Percentiles rank a stretch among this genome's conserved stretches.
These are phyloP conservation scores for Notothenia rossii DNA, from an alignment of 2,113 vertebrate species.

Conservation along the genomic window DNA sequence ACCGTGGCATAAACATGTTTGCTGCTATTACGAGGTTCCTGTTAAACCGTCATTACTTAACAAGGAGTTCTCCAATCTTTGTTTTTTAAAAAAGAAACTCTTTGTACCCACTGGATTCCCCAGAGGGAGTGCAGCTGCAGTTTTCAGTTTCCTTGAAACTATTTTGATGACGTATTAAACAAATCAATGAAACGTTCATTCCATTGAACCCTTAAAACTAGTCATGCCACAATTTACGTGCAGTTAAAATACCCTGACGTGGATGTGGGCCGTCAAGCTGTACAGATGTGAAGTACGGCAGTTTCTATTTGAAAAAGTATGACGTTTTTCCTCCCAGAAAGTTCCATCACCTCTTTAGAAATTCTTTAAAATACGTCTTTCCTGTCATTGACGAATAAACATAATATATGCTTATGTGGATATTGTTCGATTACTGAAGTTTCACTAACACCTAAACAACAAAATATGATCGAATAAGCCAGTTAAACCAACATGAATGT, in stretches of 20 bases:
- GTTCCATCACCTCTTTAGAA: background rate
- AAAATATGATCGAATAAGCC: background rate
- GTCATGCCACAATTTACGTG: background rate
- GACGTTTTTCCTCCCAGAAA: background rate
- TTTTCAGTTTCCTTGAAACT: constrained; percentile 8
- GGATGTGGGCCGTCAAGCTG: background rate
- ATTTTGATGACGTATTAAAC: background rate
- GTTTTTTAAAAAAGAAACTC: background rate
- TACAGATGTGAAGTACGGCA: background rate
- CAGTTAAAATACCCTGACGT: background rate
- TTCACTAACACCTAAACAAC: background rate
- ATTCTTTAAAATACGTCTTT: background rate
- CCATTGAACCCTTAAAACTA: background rate
- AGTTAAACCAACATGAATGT: background rate
- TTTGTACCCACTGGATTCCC: constrained; percentile 8
- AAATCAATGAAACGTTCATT: background rate
- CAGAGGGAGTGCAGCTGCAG: constrained; percentile 26
- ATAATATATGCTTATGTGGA: background rate
- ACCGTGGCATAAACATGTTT: background rate
- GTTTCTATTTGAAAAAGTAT: background rate
- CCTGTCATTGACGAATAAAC: background rate
- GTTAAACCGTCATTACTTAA: background rate
- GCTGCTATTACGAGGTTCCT: background rate
- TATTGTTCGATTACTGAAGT: no score
- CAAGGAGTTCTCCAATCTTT: background rate